Evolutionary conservation across 2,888 invertebrate genomes (phyloP), one percentile per base, ranked within the genome.

Genomic region (Eurytoma californica): DNA sequence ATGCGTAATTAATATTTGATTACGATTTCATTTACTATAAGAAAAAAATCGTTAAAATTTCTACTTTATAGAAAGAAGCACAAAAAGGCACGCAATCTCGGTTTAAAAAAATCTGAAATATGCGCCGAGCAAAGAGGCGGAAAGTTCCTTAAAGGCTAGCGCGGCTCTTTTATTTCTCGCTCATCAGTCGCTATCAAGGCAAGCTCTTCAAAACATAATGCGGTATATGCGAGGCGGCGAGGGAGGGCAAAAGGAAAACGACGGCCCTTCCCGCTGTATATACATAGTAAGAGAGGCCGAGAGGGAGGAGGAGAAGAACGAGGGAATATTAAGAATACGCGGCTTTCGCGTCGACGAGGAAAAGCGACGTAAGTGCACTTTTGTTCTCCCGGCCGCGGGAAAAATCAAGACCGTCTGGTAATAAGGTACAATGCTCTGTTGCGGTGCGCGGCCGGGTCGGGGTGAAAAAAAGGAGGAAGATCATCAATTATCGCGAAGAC

Each of bases 401-500:
- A 80, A 80, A 81, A 81, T 79, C 79, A 81, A 77, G 77, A 77
- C 70, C 39, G 39, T 39, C 39, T 39, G 39, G 78, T 72, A 78
- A 78, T 78, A 78, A 72, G 69, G 57, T 74, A 47, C 68, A 69
- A 72, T 39, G 67, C 51, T 20, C 53, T 39, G 60, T 49, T 18
- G 47, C n/a, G 47, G 60, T n/a, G n/a, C 39, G 70, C 53, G 49
- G 67, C 75, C 63, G 65, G 70, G 82, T 7, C 7, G 7, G 39
- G 7, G 30, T 3, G 83, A 81, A 83, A 77, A 80, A 82, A 79
- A 82, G 86, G 85, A 9, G 39, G 86, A 87, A 86, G 86, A 87
- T 87, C 87, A 88, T 88, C 88, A 87, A 88, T 88, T 88, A 88
- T 83, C 81, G 80, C 18, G 51, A 53, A 39, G 24, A 24, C n/a